These are phyloP conservation scores for Heteropelma amictum DNA, from an alignment of 2,888 invertebrate genomes.

Conservation along the genomic window DNA sequence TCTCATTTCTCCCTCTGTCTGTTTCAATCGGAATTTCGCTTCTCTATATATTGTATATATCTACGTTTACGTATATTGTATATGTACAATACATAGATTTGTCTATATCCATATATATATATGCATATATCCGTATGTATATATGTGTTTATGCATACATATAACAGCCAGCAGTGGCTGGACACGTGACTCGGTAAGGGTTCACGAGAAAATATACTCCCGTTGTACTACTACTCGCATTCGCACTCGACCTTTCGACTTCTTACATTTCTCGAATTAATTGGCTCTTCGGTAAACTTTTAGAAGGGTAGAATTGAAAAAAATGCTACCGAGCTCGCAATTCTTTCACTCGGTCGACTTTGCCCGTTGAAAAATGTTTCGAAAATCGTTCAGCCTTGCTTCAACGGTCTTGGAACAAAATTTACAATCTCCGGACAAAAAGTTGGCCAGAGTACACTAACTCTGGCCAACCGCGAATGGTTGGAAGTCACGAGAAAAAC, in stretches of 20 bases:
- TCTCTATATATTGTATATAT: constrained; percentile 9
- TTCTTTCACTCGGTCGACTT: too few species aligned
- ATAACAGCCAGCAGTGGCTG: too few species aligned
- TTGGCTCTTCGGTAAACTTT: constrained; percentile 38
- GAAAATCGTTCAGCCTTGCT: too few species aligned
- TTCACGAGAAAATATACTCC: constrained; percentile 42
- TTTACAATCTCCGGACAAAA: too few species aligned
- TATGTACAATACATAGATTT: not conserved
- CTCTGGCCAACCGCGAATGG: too few species aligned
- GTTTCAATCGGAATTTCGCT: constrained; percentile 40
- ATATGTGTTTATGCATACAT: not conserved
- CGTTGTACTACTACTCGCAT: constrained; percentile 48
- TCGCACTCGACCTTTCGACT: constrained; percentile 55
- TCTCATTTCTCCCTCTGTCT: constrained; percentile 18
- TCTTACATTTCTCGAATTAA: constrained; percentile 55
- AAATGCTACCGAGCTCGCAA: not conserved
- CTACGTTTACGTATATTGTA: constrained; percentile 2
- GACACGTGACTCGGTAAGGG: constrained; percentile 52
- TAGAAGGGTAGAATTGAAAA: constrained; percentile 29
- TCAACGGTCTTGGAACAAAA: too few species aligned
- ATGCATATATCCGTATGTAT: not conserved
- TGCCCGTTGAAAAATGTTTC: too few species aligned
- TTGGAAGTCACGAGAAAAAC: too few species aligned
- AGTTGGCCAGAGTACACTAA: too few species aligned
- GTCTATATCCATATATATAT: not conserved